Evolutionary conservation across 2,113 vertebrate genomes (phyloP).

Genomic region (Malurus elegans): DNA sequence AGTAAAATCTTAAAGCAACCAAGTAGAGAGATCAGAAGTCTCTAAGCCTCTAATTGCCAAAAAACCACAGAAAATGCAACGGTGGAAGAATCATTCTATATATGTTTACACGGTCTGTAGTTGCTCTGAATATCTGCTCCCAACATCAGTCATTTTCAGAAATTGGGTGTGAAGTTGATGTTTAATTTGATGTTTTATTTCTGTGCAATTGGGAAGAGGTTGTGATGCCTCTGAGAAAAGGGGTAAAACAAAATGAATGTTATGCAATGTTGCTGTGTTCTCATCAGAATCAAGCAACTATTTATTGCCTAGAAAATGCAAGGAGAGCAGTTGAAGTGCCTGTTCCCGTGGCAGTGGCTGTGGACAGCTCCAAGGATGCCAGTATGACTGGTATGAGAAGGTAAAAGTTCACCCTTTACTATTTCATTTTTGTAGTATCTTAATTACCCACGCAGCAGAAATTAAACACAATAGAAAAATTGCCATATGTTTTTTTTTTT

Average conservation of each 20-base stretch:
- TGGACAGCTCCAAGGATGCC: slow-evolving; percentile 58
- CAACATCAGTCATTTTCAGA: neutral
- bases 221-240: neutral
- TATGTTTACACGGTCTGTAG: neutral
- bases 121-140: neutral
- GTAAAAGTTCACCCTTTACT: slow-evolving; percentile 50
- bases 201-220: neutral
- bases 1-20: neutral
- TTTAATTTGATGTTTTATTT: neutral
- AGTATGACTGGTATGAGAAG: slow-evolving; percentile 55
- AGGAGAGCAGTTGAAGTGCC: slow-evolving; percentile 63
- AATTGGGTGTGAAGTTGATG: neutral
- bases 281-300: neutral
- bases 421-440: neutral
- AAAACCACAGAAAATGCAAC: neutral
- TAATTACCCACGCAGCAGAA: neutral
- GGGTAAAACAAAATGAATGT: neutral
- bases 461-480: neutral
- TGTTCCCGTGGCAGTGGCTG: slow-evolving; percentile 52
- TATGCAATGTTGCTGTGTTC: neutral
- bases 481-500: neutral
- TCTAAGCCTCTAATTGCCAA: neutral
- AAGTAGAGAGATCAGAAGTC: neutral
- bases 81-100: fast-evolving
- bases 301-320: slow-evolving; percentile 65